Evolutionary conservation across 2,888 invertebrate genomes (phyloP), one percentile per base, ranked within the genome.

Genomic region (Teinopalpus imperialis): DNA sequence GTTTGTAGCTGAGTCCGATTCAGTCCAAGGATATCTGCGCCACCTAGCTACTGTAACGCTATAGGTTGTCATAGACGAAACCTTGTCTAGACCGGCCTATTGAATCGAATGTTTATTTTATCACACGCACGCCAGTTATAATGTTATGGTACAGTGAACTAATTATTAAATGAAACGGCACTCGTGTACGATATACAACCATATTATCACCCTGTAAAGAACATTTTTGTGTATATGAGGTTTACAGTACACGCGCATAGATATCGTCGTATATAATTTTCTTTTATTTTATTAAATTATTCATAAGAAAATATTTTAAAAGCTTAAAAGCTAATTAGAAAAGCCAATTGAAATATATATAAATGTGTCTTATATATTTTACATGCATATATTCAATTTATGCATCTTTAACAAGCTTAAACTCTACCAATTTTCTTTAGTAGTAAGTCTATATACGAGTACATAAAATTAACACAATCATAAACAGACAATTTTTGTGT

Each of bases 401-500:
- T n/a, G n/a, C n/a, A n/a, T n/a, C n/a, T n/a, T n/a, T n/a, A n/a
- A n/a, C n/a, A n/a, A n/a, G n/a, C n/a, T n/a, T n/a, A n/a, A n/a
- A n/a, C n/a, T n/a, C n/a, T n/a, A n/a, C n/a, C n/a, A n/a, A n/a
- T n/a, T n/a, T n/a, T n/a, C n/a, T n/a, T n/a, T n/a, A n/a, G n/a
- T n/a, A n/a, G n/a, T n/a, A n/a, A n/a, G n/a, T n/a, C n/a, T n/a
- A n/a, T n/a, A n/a, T n/a, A n/a, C n/a, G n/a, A n/a, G n/a, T n/a
- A n/a, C n/a, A n/a, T n/a, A n/a, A n/a, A n/a, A n/a, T n/a, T n/a
- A n/a, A n/a, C n/a, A n/a, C n/a, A n/a, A n/a, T n/a, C 16, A 16
- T 37, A 24, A 53, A 48, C 39, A 48, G 49, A 50, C 52, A 48
- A 55, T 56, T 57, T 60, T 50, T 49, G 49, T 48, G 48, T 51